Conservation (phyloP, 2,113 vertebrate species). For the Marmota flaviventris region DNA sequence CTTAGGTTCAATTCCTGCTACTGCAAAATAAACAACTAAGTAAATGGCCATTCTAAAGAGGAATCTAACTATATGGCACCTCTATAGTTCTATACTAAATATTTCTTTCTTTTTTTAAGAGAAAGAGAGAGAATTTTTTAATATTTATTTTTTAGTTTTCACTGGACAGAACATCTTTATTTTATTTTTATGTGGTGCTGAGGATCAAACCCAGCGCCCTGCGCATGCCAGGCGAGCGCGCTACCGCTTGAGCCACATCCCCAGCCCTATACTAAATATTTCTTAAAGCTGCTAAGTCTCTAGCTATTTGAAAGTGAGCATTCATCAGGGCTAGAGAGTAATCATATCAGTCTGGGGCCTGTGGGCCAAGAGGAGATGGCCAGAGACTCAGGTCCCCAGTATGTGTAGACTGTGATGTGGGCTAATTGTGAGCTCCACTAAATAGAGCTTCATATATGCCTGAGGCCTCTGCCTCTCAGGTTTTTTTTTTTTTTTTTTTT, state of each 20-base stretch:
- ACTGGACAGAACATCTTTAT: too few species aligned
- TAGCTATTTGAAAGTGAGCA: background rate
- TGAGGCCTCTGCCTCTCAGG: background rate
- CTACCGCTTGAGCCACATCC: too few species aligned
- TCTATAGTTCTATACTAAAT: background rate
- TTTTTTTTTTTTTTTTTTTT: too few species aligned
- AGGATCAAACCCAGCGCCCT: too few species aligned
- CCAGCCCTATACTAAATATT: background rate
- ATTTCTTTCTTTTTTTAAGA: background rate
- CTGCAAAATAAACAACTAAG: background rate
- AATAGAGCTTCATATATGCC: background rate
- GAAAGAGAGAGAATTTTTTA: too few species aligned
- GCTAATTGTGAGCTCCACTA: background rate
- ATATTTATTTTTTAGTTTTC: too few species aligned
- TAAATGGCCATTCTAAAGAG: background rate
- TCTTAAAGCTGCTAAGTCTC: background rate
- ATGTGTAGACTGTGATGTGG: rapidly evolving
- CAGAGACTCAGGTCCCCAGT: background rate
- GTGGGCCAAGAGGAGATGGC: background rate
- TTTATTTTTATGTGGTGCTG: too few species aligned
- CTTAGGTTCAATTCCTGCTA: background rate
- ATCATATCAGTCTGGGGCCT: background rate
- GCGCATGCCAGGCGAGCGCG: too few species aligned
- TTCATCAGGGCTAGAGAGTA: background rate
- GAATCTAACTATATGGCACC: background rate